Evolutionary conservation across 2,888 invertebrate genomes (phyloP).

Genomic region (Drosophila greeni): DNA sequence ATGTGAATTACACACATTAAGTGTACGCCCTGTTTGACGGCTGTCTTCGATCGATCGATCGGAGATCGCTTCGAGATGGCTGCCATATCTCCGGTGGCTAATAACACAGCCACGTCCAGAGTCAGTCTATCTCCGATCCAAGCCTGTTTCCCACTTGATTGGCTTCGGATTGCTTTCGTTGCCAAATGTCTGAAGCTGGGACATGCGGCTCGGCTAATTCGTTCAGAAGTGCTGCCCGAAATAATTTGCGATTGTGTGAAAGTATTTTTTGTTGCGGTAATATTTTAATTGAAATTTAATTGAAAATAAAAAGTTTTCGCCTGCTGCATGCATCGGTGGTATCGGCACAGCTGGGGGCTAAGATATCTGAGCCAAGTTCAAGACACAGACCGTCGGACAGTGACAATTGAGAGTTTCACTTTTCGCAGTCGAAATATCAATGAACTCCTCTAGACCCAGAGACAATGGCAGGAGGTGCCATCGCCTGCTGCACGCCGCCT

Average conservation of each 20-base stretch:
- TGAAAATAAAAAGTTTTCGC: constrained; percentile 66
- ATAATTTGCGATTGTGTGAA: constrained; percentile 68
- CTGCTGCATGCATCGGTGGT: constrained; percentile 43
- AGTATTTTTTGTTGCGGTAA: constrained; percentile 56
- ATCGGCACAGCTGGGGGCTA: constrained; percentile 49
- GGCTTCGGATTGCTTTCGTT: constrained; percentile 64
- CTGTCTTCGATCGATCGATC: constrained; percentile 21
- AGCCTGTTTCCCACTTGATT: constrained; percentile 68
- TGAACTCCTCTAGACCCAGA: constrained; percentile 58
- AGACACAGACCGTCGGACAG: constrained; percentile 36
- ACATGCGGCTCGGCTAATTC: constrained; percentile 70
- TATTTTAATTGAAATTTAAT: constrained; percentile 71
- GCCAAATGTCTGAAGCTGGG: constrained; percentile 52
- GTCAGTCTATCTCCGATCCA: constrained; percentile 21
- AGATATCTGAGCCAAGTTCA: constrained; percentile 57
- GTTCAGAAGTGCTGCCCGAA: constrained; percentile 70
- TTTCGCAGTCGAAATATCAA: constrained; percentile 64
- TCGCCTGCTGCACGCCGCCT: constrained; percentile 18
- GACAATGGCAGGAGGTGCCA: constrained; percentile 52
- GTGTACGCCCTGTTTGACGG: constrained; percentile 36
- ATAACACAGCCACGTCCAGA: constrained; percentile 20
- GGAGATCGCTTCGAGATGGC: constrained; percentile 4
- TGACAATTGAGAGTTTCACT: constrained; percentile 64
- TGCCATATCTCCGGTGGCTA: constrained; percentile 21
- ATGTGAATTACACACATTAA: constrained; percentile 49